Base-by-base conservation (phyloP, 2,113 vertebrate genomes). In the Phalacrocorax aristotelis region DNA sequence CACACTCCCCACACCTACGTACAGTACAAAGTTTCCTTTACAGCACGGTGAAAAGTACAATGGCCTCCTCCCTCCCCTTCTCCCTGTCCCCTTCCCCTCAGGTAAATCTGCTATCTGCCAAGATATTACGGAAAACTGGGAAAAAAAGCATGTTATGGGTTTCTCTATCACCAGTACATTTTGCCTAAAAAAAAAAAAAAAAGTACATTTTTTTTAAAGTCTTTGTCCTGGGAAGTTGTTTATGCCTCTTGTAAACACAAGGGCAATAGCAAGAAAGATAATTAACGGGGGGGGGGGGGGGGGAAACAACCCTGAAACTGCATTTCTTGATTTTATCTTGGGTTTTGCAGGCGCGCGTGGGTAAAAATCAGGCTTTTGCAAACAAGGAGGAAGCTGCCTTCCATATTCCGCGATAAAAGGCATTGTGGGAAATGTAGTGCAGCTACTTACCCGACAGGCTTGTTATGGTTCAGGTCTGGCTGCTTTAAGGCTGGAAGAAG, bases 361-460 rank as follows among this genome's bases (percentile, higher is more conserved):
- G 38, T 34, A 30, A 46, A 72, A 29, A 30, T 2, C 62, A 0
- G 6, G 20, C 7, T 65, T 11, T 29, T 49, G 12, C 54, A 2
- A 2, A 0, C 7, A 3, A 8, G 65, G 30, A 89, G 85, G 93
- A 90, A 89, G 78, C 61, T 0, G 49, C 2, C 46, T 38, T 62
- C 69, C 82, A 52, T 6, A 0, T 10, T 29, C 58, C 8, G 81
- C 6, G 18, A 5, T 7, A 0, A 8, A 54, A 6, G 66, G 96
- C 64, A 84, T 79, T 86, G 55, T 97, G 98, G 98, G 98, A 97
- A 76, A 89, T 90, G 98, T 97, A 98, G 98, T 98, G 58, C 85
- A 7, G 51, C 2, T 6, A 6, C 42, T 62, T 21, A 11, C 13
- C 54, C 58, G 2, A 4, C 4, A 22, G 20, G 20, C 13, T 51